Percentiles rank a stretch among this genome's conserved stretches.
phyloP scores from a whole-genome alignment of 2,797 vertebrate species.

The Sebastes elongatus region DNA sequence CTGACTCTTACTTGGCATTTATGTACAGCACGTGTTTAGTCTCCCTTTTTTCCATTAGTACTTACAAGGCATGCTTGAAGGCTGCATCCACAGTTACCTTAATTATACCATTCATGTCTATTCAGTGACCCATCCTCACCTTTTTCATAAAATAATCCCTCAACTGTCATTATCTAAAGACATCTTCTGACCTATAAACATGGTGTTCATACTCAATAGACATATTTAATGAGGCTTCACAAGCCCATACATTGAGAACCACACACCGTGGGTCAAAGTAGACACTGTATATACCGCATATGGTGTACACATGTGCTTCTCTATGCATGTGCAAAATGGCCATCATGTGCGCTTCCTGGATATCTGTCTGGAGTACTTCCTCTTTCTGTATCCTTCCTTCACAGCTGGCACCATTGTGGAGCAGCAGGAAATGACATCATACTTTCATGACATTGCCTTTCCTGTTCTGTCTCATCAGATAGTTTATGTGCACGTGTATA shows the following conservation, averaged over 20 bases:
- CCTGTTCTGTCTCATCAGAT: neutral
- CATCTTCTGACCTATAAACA: neutral
- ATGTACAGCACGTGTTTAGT: neutral
- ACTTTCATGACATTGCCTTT: slow-evolving; percentile 18
- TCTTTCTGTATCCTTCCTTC: slow-evolving; percentile 41
- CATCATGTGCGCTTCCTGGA: slow-evolving; percentile 26
- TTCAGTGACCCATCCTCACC: neutral
- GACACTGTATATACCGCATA: neutral
- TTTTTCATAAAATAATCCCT: neutral
- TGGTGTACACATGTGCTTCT: slow-evolving; percentile 21
- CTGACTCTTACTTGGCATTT: neutral
- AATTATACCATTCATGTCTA: neutral
- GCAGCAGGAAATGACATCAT: slow-evolving; percentile 55
- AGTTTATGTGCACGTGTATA: neutral
- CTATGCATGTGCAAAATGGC: slow-evolving; percentile 11
- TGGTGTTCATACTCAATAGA: neutral
- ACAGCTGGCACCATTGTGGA: slow-evolving; percentile 37
- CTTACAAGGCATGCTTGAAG: neutral
- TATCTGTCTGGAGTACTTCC: slow-evolving; percentile 17
- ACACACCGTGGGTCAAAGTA: neutral
- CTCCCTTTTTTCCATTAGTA: neutral
- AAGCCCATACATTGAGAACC: neutral
- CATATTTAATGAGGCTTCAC: neutral
- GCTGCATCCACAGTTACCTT: neutral
- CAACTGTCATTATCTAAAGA: neutral